Evolutionary conservation across 2,888 invertebrate species (phyloP).

Genomic region (Chaitophorus viminalis): DNA sequence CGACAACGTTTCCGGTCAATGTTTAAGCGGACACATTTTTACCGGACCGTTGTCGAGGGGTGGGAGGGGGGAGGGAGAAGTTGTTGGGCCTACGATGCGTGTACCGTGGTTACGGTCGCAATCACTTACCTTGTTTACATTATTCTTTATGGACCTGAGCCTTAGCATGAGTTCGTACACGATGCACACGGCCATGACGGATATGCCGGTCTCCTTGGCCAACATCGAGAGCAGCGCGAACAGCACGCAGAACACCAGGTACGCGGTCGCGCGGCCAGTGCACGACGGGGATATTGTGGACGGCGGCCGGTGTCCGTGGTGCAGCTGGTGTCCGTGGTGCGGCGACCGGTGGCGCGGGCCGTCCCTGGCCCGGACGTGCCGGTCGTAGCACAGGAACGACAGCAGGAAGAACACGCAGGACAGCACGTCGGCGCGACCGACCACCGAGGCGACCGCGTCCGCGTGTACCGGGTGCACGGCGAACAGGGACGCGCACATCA

Average conservation of each 20-base stretch:
- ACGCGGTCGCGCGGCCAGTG: constrained; percentile 50
- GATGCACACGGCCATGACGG: constrained; percentile 85
- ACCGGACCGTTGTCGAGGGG: no score
- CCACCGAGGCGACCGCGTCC: constrained; percentile 94
- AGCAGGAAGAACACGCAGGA: constrained; percentile 90
- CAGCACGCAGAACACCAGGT: constrained; percentile 51
- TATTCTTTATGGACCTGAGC: constrained; percentile 42
- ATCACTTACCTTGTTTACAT: constrained; percentile 47
- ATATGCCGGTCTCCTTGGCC: constrained; percentile 95
- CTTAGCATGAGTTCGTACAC: constrained; percentile 60
- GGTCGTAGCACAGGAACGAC: constrained; percentile 84
- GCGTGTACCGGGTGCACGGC: constrained; percentile 96
- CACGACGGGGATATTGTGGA: not conserved
- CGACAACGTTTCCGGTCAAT: no score
- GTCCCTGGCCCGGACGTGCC: constrained; percentile 71
- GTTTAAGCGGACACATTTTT: no score
- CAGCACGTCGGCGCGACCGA: constrained; percentile 92
- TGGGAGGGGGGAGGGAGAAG: no score
- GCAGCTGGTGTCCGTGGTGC: no score
- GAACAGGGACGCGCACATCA: constrained; percentile 80
- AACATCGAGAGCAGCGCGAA: constrained; percentile 82
- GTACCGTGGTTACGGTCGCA: no score
- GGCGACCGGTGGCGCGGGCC: constrained; percentile 43
- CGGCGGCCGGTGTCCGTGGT: not conserved
- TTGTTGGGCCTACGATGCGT: no score